Evolutionary conservation across 2,113 vertebrate species (phyloP).

Genomic region (Bos indicus): DNA sequence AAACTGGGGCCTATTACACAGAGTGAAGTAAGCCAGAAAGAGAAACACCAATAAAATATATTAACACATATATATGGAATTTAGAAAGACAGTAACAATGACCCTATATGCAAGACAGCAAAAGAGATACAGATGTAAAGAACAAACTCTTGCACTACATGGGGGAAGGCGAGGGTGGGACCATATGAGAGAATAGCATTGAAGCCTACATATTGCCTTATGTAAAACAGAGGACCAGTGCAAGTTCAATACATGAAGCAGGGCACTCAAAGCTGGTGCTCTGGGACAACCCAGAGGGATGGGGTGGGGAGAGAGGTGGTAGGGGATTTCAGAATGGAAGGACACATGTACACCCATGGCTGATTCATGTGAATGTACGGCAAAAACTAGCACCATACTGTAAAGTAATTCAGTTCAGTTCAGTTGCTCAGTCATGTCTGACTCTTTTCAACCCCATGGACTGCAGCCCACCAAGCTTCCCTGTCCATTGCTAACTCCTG

Average conservation of each 20-base stretch:
- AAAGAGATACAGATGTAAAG: not conserved
- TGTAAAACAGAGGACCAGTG: not conserved
- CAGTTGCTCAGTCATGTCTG: accelerated
- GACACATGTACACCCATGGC: not conserved
- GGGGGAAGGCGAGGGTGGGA: not conserved
- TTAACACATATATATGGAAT: not conserved
- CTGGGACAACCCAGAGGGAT: not conserved
- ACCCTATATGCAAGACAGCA: not conserved
- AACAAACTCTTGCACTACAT: not conserved
- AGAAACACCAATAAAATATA: not conserved
- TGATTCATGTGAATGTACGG: not conserved
- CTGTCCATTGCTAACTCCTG: not conserved
- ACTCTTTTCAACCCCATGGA: not conserved
- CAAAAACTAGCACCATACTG: not conserved
- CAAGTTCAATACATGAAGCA: not conserved
- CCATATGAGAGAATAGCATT: not conserved
- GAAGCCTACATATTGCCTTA: not conserved
- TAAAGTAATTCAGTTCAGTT: not conserved
- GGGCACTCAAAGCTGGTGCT: not conserved
- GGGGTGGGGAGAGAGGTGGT: not conserved
- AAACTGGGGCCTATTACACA: not conserved
- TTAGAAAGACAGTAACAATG: not conserved
- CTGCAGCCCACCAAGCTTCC: not conserved
- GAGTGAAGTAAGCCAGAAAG: not conserved
- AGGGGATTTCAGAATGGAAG: not conserved